phyloP scores from a whole-genome alignment of 2,888 invertebrate species.

The Melangyna quadrimaculata region DNA sequence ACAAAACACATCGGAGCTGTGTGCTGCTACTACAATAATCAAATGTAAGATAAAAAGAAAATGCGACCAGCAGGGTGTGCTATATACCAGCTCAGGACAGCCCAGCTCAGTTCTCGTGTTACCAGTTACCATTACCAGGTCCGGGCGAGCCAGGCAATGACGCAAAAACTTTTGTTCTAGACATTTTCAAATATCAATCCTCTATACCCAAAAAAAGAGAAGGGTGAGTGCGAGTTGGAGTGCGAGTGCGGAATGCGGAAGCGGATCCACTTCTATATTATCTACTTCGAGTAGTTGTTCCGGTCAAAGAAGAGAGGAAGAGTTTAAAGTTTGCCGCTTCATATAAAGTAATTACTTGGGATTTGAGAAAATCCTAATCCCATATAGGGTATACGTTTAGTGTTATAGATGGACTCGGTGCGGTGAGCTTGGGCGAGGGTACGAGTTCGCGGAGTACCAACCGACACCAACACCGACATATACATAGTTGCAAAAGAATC shows the following conservation, averaged over 20 bases:
- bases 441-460: background rate
- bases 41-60: slow-evolving; percentile 40
- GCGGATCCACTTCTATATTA: background rate
- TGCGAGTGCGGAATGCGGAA: too few relatives aligned
- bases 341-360: slow-evolving; percentile 49
- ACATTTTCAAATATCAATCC: slow-evolving; percentile 33
- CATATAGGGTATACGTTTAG: background rate
- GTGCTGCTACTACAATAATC: slow-evolving; percentile 34
- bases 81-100: background rate
- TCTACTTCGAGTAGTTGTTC: slow-evolving; percentile 17
- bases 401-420: background rate
- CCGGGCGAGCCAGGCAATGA: background rate
- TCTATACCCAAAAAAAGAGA: too few relatives aligned
- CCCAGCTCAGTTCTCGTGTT: background rate
- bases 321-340: slow-evolving; percentile 54
- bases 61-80: slow-evolving; percentile 29
- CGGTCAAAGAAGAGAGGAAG: slow-evolving; percentile 25
- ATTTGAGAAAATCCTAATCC: slow-evolving; percentile 40
- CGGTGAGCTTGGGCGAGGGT: background rate
- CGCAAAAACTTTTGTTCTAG: slow-evolving; percentile 25
- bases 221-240: background rate
- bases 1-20: slow-evolving; percentile 37
- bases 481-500: slow-evolving; percentile 25
- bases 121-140: background rate
- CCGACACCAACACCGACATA: too few relatives aligned